Evolutionary conservation across 2,888 invertebrate genomes (phyloP).

Genomic region (Sarcophaga variegata): DNA sequence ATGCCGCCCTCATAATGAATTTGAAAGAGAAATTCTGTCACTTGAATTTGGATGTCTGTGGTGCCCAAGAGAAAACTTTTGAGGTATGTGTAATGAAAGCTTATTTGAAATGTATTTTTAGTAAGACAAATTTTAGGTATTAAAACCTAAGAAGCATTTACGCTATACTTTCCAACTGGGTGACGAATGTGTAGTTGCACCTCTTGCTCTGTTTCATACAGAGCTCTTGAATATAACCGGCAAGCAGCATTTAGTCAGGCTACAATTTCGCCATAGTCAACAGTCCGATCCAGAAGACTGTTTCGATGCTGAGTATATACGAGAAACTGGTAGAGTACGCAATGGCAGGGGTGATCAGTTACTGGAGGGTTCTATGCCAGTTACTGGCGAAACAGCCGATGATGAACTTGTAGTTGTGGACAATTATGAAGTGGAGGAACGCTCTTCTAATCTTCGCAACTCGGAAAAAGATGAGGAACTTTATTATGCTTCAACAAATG

Average conservation of each 20-base stretch:
- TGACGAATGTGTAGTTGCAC: constrained; percentile 96
- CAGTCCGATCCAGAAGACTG: constrained; percentile 94
- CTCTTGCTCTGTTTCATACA: constrained; percentile 93
- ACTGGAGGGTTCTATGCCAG: constrained; percentile 81
- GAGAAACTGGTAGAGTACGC: constrained; percentile 88
- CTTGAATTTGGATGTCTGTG: constrained; percentile 93
- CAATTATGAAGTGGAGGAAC: constrained; percentile 75
- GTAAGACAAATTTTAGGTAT: constrained; percentile 57
- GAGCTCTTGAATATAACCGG: constrained; percentile 94
- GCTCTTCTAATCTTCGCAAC: constrained; percentile 76
- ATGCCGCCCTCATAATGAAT: constrained; percentile 90
- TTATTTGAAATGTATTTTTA: not conserved
- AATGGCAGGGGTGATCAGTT: constrained; percentile 81
- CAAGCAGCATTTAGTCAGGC: constrained; percentile 86
- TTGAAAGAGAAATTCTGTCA: constrained; percentile 96
- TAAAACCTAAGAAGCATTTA: constrained; percentile 86
- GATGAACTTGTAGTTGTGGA: constrained; percentile 89
- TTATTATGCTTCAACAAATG: constrained; percentile 85
- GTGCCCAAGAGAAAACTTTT: constrained; percentile 92
- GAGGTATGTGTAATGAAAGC: constrained; percentile 82
- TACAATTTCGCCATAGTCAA: constrained; percentile 87
- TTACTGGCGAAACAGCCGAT: constrained; percentile 83
- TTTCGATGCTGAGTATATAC: constrained; percentile 94
- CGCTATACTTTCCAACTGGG: constrained; percentile 91
- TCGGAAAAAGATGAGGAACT: constrained; percentile 84